These are phyloP conservation scores for Napeogenes inachia DNA, from an alignment of 2,888 invertebrate genomes.

Conservation along the genomic window DNA sequence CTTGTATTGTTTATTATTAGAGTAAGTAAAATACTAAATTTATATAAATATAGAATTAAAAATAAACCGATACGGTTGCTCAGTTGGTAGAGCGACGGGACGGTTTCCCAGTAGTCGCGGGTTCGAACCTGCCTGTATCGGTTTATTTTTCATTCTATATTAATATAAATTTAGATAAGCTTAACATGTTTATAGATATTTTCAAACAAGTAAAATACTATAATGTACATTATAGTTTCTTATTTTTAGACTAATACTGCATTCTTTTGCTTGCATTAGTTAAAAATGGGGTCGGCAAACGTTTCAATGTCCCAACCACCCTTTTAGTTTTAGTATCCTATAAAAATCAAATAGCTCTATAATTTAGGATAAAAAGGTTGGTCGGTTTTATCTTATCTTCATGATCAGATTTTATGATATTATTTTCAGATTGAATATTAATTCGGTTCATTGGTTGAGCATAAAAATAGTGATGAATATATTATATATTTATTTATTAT, in stretches of 20 bases:
- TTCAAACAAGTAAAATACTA: not conserved
- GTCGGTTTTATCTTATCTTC: constrained; percentile 35
- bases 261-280: constrained; percentile 25
- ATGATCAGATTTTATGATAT: constrained; percentile 19
- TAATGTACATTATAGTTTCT: constrained; percentile 12
- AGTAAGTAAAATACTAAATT: not conserved
- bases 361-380: constrained; percentile 48
- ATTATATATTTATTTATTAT: no score
- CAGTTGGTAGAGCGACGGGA: no score
- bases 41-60: no score
- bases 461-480: constrained; percentile 8
- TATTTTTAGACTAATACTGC: constrained; percentile 21
- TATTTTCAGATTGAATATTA: not conserved
- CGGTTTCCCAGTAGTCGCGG: no score
- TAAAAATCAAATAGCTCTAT: constrained; percentile 56
- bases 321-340: constrained; percentile 69
- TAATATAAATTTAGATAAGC: no score
- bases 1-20: not conserved
- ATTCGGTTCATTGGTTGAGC: not conserved
- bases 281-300: constrained; percentile 41
- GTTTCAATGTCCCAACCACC: constrained; percentile 65
- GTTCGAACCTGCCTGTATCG: no score
- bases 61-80: no score
- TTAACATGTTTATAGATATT: no score
- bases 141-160: no score